Evolutionary conservation across 2,113 vertebrate species (phyloP).

Genomic region (Falcunculus frontatus): DNA sequence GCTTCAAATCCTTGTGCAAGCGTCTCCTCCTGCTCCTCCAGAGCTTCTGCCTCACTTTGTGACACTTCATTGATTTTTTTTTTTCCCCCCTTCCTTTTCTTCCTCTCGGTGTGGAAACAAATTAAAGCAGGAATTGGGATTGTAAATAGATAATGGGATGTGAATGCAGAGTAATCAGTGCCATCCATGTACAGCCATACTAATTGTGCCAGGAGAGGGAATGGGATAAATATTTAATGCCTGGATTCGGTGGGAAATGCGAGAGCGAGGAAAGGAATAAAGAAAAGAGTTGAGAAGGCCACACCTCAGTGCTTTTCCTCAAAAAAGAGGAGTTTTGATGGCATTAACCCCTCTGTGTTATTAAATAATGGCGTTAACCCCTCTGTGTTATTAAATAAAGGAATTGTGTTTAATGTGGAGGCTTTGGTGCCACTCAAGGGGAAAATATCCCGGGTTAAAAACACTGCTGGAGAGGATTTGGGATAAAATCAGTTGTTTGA

Average conservation of each 20-base stretch:
- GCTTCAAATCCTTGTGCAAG: neutral
- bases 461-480: neutral
- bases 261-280: neutral
- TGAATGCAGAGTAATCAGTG: slow-evolving; percentile 47
- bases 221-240: slow-evolving; percentile 36
- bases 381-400: neutral
- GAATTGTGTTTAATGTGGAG: neutral
- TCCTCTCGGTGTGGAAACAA: neutral
- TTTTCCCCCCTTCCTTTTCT: neutral
- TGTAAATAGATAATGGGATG: slow-evolving; percentile 47
- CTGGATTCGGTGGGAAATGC: neutral
- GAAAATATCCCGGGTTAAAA: neutral
- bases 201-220: slow-evolving; percentile 37
- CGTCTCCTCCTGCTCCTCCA: neutral
- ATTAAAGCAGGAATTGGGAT: slow-evolving; percentile 27
- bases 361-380: neutral
- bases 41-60: neutral
- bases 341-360: neutral
- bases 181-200: neutral
- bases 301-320: neutral
- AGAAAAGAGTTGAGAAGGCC: neutral
- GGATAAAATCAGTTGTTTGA: neutral
- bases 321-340: neutral
- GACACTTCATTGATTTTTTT: neutral
- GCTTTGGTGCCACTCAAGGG: neutral